Conservation (phyloP, 2,113 vertebrate species). For the Phylloscopus whistleri region DNA sequence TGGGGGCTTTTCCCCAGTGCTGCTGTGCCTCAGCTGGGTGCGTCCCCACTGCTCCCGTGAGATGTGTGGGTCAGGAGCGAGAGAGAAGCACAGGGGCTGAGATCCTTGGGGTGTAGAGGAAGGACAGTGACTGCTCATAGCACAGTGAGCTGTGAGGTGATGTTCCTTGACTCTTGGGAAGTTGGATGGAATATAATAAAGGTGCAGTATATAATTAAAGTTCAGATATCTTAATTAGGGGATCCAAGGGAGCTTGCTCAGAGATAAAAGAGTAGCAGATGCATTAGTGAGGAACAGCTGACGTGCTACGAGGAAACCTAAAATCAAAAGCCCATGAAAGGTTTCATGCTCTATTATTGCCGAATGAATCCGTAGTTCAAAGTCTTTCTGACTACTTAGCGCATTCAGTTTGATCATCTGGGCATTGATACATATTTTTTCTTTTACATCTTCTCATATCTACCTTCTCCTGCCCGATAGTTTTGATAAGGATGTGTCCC, state of each 20-base stretch:
- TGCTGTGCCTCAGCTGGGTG: background rate
- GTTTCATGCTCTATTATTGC: conserved; percentile 70
- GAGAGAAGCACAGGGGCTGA: background rate
- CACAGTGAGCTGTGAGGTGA: background rate
- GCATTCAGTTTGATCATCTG: conserved; percentile 80
- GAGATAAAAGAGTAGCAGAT: conserved; percentile 81
- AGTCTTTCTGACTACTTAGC: conserved; percentile 73
- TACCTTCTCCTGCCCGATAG: conserved; percentile 30
- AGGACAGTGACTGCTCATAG: rapidly evolving
- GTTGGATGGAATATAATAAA: conserved; percentile 47
- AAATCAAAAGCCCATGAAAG: conserved; percentile 77
- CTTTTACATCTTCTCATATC: conserved; percentile 48
- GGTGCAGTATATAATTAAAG: conserved; percentile 76
- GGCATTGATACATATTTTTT: conserved; percentile 38
- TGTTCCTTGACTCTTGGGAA: conserved; percentile 23
- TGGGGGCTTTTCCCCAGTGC: background rate
- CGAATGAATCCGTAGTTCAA: conserved; percentile 74
- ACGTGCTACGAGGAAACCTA: conserved; percentile 69
- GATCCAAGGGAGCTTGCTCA: conserved; percentile 69
- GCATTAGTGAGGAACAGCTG: conserved; percentile 71
- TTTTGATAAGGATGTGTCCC: conserved; percentile 23
- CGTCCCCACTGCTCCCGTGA: background rate
- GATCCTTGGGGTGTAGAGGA: rapidly evolving
- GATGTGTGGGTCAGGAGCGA: rapidly evolving
- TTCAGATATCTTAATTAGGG: conserved; percentile 79